A percentile compares a stretch with the other conserved stretches of the same genome.
Evolutionary conservation across 1,140 invertebrate species (phyloP).

Genomic region (Apis florea): DNA sequence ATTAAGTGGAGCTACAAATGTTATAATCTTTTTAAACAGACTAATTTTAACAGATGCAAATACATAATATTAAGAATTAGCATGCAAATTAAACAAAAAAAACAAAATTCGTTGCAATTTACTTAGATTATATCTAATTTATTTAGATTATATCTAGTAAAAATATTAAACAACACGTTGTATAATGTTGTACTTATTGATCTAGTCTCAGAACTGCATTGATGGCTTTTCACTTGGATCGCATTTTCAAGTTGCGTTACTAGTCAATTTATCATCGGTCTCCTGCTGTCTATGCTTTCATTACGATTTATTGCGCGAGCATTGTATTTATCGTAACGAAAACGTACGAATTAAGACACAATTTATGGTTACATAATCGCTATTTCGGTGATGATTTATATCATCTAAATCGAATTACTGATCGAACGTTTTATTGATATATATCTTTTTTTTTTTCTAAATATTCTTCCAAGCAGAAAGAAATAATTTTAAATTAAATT

Average conservation of each 20-base stretch:
- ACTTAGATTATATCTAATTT: too few species aligned
- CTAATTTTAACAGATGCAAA: too few species aligned
- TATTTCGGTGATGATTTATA: constrained; percentile 39
- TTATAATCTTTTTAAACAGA: too few species aligned
- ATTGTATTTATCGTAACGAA: constrained; percentile 29
- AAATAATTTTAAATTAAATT: too few species aligned
- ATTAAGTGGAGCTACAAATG: too few species aligned
- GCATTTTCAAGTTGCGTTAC: constrained; percentile 34
- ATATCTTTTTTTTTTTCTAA: neutral
- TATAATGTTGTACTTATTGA: neutral
- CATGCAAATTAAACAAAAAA: too few species aligned
- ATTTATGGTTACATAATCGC: constrained; percentile 37
- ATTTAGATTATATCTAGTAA: constrained; percentile 1
- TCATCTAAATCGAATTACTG: neutral
- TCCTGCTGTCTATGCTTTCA: constrained; percentile 7
- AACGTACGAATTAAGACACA: constrained; percentile 8
- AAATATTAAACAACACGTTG: neutral
- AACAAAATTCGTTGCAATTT: constrained; percentile 17
- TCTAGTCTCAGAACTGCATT: neutral
- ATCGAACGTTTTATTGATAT: neutral
- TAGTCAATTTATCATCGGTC: constrained; percentile 33
- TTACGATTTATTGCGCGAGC: constrained; percentile 25
- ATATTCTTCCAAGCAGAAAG: neutral
- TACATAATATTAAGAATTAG: too few species aligned
- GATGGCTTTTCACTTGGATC: constrained; percentile 21